Conservation (phyloP, 2,113 vertebrate species). For the Rattus norvegicus region DNA sequence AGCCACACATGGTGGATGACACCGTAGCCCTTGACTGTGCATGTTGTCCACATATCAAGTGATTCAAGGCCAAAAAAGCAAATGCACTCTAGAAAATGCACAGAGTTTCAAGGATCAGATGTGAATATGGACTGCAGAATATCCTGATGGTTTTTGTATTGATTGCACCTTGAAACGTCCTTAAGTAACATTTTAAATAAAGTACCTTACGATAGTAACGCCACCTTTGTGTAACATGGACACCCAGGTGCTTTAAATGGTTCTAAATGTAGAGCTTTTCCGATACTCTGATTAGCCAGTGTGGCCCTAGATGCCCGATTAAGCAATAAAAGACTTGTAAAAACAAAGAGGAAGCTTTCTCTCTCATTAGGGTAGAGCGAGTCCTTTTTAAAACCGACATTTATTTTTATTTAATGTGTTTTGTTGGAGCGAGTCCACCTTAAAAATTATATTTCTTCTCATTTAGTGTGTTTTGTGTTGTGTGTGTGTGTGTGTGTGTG, state of each 20-base stretch:
- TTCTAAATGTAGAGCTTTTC: neutral
- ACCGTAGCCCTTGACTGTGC: neutral
- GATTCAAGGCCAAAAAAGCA: neutral
- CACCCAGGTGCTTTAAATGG: neutral
- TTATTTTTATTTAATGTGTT: neutral
- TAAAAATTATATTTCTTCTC: neutral
- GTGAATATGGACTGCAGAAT: neutral
- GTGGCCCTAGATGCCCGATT: neutral
- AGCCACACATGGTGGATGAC: neutral
- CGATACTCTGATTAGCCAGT: neutral
- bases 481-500: neutral
- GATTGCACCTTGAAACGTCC: neutral
- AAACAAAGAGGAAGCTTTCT: neutral
- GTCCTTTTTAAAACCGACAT: neutral
- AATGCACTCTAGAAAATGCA: neutral
- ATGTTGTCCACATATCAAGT: too few species aligned
- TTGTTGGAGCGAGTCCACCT: neutral
- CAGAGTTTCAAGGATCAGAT: neutral
- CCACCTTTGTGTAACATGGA: neutral
- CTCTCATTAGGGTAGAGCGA: neutral
- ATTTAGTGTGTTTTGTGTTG: neutral
- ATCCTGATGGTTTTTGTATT: neutral
- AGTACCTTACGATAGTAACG: neutral
- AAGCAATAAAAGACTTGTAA: neutral
- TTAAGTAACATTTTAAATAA: constrained; percentile 26